Percentiles rank a stretch among this genome's conserved stretches.
Evolutionary conservation across 2,113 vertebrate genomes (phyloP).

Genomic region (Ciconia stormi): DNA sequence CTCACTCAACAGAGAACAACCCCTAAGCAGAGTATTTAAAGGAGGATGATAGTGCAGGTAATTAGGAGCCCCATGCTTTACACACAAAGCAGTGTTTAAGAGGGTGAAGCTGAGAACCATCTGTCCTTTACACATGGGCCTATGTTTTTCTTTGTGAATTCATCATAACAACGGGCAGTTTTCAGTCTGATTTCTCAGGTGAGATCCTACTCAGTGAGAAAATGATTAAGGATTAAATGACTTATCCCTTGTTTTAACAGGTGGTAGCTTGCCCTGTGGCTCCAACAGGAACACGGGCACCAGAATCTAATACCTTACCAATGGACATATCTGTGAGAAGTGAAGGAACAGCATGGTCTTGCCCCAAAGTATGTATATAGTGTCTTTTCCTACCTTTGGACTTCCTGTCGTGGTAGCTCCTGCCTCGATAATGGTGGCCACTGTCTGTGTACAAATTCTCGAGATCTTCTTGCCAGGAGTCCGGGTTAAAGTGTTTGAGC

Average conservation of each 20-base stretch:
- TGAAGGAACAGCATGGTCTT: not conserved
- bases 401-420: conserved; percentile 87
- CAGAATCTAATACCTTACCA: not conserved
- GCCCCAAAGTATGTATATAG: not conserved
- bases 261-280: not conserved
- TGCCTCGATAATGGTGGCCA: conserved; percentile 81
- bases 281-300: not conserved
- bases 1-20: conserved; percentile 45
- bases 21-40: conserved; percentile 38
- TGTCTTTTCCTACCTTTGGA: conserved; percentile 83
- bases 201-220: not conserved
- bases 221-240: not conserved
- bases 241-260: not conserved
- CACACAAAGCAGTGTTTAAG: conserved; percentile 12
- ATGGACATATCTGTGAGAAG: not conserved
- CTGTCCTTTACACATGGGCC: not conserved
- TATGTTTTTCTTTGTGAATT: not conserved
- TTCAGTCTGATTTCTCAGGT: not conserved
- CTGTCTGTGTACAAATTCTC: conserved; percentile 87
- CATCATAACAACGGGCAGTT: not conserved
- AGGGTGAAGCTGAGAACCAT: conserved; percentile 9
- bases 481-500: conserved; percentile 85
- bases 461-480: conserved; percentile 92
- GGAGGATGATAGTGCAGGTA: not conserved
- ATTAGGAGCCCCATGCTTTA: conserved; percentile 24